phyloP scores from a whole-genome alignment of 2,888 invertebrate species.

The Machimus atricapillus region DNA sequence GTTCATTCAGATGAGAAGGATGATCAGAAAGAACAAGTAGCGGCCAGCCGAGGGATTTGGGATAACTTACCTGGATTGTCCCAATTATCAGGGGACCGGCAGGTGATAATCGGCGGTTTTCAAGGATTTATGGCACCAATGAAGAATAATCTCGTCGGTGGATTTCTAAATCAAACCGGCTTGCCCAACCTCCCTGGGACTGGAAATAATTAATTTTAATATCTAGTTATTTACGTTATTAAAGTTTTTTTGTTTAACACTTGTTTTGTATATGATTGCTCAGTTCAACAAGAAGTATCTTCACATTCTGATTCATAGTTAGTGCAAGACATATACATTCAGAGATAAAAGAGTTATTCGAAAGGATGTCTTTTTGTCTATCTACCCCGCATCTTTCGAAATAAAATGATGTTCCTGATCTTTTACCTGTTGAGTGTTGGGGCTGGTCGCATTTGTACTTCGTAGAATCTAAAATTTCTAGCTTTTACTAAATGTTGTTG shows the following conservation, averaged over 20 bases:
- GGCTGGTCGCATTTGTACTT: neutral
- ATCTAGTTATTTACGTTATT: neutral
- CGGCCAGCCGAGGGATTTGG: neutral
- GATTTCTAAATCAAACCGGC: neutral
- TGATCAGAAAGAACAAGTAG: neutral
- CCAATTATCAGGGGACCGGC: neutral
- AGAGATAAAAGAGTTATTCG: too few relatives aligned
- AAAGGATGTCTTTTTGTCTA: neutral
- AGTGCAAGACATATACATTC: too few relatives aligned
- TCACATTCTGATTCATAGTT: too few relatives aligned
- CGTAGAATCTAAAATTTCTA: neutral
- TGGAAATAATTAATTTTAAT: neutral
- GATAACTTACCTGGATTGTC: constrained; percentile 3
- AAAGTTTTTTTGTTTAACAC: neutral
- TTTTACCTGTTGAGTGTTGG: neutral
- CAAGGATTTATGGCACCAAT: constrained; percentile 6
- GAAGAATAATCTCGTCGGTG: neutral
- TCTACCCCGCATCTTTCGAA: neutral
- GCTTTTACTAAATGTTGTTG: neutral
- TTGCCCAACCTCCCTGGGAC: neutral
- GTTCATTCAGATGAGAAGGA: neutral
- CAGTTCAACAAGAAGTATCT: neutral
- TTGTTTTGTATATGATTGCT: neutral
- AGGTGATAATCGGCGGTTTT: constrained; percentile 9
- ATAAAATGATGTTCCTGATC: neutral